Base-by-base conservation (phyloP, 1,140 invertebrate species). In the Drosophila miranda region DNA sequence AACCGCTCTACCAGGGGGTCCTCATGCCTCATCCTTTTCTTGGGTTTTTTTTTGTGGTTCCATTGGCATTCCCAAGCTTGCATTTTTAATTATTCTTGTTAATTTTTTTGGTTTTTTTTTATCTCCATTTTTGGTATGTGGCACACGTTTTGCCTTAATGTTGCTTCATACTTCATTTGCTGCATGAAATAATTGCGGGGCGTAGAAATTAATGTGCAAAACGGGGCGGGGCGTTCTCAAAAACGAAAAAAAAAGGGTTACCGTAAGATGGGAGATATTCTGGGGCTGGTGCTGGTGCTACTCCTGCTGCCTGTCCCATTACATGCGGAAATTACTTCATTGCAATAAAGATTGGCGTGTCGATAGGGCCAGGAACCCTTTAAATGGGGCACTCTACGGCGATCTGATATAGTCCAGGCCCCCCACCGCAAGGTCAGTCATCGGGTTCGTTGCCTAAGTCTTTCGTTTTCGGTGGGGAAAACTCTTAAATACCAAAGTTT, bases 271-370 rank as follows among this genome's bases (percentile, higher is more conserved):
- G 8, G 26, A 59, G 21, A 60, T 54, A 55, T 41, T 9, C 49
- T 62, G 43, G 48, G 28, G 16, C n/a, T 26, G 23, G 23, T 26
- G 23, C 23, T 9, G 46, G 34, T 60, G 7, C 30, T 34, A 48
- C 52, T 34, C 6, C 49, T 38, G 16, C n/a, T 4, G 48, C 42
- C 56, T 63, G 50, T 13, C 21, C 50, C 42, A 53, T 61, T 68
- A 62, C 48, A 70, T 68, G 59, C 82, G 82, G 75, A 86, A 86
- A 86, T 82, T 87, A 70, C 82, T 86, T 86, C 55, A 86, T 86
- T 78, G 58, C 50, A 68, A 66, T 58, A 50, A 67, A 60, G 71
- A 80, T 80, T n/a, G 21, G 26, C 14, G 26, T 19, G 42, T 13
- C 38, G 75, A 82, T 82, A 74, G 74, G 23, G 16, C 6, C 55